Conservation (phyloP, 2,113 vertebrate species). For the Setophaga coronata region DNA sequence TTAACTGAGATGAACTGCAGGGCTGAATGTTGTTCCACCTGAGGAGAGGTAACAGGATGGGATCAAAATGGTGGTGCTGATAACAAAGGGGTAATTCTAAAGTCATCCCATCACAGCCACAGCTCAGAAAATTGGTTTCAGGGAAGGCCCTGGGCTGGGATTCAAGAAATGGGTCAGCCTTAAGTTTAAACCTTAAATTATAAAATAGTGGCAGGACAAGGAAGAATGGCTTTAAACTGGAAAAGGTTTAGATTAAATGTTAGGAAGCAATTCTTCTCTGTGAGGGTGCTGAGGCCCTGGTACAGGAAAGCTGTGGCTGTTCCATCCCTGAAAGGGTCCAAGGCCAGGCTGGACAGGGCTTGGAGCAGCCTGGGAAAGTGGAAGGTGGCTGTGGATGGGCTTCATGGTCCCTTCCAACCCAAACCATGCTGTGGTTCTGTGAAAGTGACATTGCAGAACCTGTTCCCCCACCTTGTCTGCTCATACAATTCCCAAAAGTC, state of each 20-base stretch:
- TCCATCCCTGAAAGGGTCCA: background rate
- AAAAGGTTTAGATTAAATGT: background rate
- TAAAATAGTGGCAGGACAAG: background rate
- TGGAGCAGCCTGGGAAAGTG: rapidly evolving
- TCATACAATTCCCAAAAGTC: background rate
- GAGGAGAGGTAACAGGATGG: background rate
- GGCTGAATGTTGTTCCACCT: background rate
- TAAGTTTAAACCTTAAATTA: background rate
- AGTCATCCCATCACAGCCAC: background rate
- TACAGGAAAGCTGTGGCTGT: background rate
- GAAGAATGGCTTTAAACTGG: background rate
- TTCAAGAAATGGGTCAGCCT: background rate
- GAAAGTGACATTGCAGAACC: background rate
- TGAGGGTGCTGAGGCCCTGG: background rate
- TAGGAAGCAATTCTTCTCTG: background rate
- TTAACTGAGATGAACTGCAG: background rate
- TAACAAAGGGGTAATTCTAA: background rate
- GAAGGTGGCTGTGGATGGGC: rapidly evolving
- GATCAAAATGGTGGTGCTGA: background rate
- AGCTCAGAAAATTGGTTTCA: background rate
- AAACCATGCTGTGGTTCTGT: background rate
- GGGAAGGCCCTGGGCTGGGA: background rate
- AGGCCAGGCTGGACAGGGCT: rapidly evolving
- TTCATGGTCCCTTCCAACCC: background rate
- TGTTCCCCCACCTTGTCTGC: background rate